Conservation (phyloP, 1,140 invertebrate species). For the Daktulosphaira vitifoliae region DNA sequence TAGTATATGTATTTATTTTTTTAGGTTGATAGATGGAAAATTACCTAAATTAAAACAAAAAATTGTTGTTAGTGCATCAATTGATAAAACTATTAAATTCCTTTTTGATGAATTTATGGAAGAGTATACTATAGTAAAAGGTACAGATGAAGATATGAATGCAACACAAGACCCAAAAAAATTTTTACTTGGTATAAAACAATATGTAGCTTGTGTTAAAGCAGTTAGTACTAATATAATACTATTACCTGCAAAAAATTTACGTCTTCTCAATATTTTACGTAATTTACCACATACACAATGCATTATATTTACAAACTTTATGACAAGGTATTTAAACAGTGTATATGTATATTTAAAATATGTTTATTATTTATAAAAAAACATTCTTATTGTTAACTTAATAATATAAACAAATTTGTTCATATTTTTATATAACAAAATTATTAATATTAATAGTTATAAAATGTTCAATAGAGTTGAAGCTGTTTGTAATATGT, state of each 20-base stretch:
- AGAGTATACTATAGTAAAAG: conserved; percentile 37
- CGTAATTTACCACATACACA: conserved; percentile 27
- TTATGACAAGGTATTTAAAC: conserved; percentile 29
- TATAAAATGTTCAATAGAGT: conserved; percentile 45
- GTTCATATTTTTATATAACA: not conserved
- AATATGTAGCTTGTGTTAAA: conserved; percentile 50
- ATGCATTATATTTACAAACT: conserved; percentile 35
- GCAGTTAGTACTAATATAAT: conserved; percentile 31
- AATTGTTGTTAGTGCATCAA: conserved; percentile 90
- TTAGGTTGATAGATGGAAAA: conserved; percentile 61
- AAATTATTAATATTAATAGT: not conserved
- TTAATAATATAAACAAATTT: not conserved
- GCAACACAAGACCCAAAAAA: conserved; percentile 42
- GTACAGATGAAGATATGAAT: conserved; percentile 40
- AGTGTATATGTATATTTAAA: not conserved
- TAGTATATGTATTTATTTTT: conserved; percentile 39
- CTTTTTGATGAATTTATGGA: conserved; percentile 71
- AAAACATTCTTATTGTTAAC: not conserved
- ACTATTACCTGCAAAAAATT: conserved; percentile 28
- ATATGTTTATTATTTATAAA: not conserved
- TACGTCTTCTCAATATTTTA: conserved; percentile 30
- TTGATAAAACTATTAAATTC: conserved; percentile 62
- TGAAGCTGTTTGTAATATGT: conserved; percentile 60
- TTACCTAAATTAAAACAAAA: conserved; percentile 76
- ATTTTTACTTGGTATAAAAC: conserved; percentile 64